Percentiles rank a stretch among this genome's conserved stretches.
These are phyloP conservation scores for Festucalex cinctus DNA, from an alignment of 2,113 vertebrate species.

Conservation along the genomic window DNA sequence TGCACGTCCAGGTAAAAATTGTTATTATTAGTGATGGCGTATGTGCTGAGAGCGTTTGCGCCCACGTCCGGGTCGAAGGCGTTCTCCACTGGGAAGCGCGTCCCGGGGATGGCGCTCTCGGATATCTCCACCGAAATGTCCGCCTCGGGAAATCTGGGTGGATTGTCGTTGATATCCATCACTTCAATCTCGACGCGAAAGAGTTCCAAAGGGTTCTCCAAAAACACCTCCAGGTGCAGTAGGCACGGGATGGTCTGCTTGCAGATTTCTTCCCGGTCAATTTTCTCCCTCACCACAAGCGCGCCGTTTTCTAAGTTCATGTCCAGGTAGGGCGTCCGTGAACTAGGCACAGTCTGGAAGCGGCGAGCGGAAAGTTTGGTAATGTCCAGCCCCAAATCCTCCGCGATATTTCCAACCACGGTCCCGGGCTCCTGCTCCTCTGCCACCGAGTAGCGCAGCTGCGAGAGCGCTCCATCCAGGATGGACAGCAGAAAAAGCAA, in stretches of 20 bases:
- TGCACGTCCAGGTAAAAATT: conserved; percentile 96
- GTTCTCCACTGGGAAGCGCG: conserved; percentile 94
- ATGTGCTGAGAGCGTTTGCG: conserved; percentile 90
- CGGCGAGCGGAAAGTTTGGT: conserved; percentile 94
- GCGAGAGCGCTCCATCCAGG: conserved; percentile 81
- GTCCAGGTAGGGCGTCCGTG: conserved; percentile 89
- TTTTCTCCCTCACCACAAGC: conserved; percentile 89
- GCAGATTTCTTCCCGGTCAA: conserved; percentile 92
- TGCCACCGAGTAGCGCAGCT: conserved; percentile 91
- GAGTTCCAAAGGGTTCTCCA: conserved; percentile 95
- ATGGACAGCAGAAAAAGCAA: conserved; percentile 81
- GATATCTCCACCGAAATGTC: conserved; percentile 97
- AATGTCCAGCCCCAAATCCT: conserved; percentile 95
- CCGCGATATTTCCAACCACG: conserved; percentile 95
- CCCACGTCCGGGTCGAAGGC: conserved; percentile 97
- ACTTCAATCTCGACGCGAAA: conserved; percentile 96
- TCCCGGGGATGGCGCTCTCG: conserved; percentile 93
- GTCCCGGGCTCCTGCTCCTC: conserved; percentile 94
- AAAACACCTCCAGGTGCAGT: conserved; percentile 91
- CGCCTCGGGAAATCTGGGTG: conserved; percentile 88
- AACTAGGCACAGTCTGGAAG: conserved; percentile 91
- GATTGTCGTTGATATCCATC: conserved; percentile 97
- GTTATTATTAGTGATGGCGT: conserved; percentile 93
- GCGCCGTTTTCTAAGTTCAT: conserved; percentile 93
- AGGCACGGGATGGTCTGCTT: conserved; percentile 88